A percentile compares a stretch with the other conserved stretches of the same genome.
Conservation (phyloP, 2,113 vertebrate genomes). For the Vidua macroura region DNA sequence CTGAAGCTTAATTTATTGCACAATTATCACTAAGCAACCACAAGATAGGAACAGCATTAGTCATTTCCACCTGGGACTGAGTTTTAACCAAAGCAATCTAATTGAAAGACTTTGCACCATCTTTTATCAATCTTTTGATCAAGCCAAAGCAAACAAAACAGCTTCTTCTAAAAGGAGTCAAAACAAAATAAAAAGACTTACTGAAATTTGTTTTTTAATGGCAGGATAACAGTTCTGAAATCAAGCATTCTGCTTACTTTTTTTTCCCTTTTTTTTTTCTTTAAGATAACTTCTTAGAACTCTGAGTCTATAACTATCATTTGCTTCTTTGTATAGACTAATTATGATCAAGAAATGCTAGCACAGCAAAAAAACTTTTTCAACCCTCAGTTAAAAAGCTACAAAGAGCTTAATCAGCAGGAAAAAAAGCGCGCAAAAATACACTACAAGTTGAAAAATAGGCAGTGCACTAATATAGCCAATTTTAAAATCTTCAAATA, state of each 20-base stretch:
- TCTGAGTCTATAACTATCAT: not conserved
- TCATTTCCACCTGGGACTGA: constrained; percentile 1
- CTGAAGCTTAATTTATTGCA: not conserved
- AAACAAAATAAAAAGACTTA: not conserved
- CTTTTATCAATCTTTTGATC: constrained; percentile 25
- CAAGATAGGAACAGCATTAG: not conserved
- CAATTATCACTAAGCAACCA: constrained; percentile 34
- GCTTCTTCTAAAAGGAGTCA: not conserved
- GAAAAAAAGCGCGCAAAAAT: not conserved
- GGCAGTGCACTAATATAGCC: not conserved
- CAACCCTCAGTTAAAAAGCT: not conserved
- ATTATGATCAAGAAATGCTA: not conserved
- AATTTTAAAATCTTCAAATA: not conserved
- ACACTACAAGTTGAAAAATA: not conserved
- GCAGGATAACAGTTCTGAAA: not conserved
- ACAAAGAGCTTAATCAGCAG: not conserved
- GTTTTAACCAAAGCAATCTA: constrained; percentile 23
- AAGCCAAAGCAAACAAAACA: not conserved
- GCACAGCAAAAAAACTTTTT: not conserved
- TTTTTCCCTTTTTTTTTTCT: not conserved
- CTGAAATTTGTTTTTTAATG: not conserved
- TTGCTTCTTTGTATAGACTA: not conserved
- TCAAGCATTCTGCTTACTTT: not conserved
- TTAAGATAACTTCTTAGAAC: not conserved
- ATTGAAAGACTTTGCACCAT: constrained; percentile 15